Conservation (phyloP, 2,888 invertebrate genomes). For the Allophyes oxyacanthae region DNA sequence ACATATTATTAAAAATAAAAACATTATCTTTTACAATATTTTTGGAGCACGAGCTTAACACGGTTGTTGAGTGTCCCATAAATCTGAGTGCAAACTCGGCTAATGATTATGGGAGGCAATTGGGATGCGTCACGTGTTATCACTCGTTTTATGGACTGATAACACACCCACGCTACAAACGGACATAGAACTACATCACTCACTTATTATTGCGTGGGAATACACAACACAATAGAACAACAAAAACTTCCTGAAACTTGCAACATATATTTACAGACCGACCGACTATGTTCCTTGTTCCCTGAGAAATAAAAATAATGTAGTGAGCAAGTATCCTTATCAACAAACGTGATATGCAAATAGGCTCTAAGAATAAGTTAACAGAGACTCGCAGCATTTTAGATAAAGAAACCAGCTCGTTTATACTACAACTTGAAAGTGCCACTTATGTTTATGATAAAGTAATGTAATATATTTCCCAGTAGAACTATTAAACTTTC, state of each 20-base stretch:
- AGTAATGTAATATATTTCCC: constrained; percentile 8
- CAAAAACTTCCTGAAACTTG: constrained; percentile 53
- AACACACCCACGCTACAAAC: constrained; percentile 37
- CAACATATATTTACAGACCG: constrained; percentile 38
- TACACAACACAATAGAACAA: constrained; percentile 48
- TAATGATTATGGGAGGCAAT: constrained; percentile 69
- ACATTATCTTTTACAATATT: constrained; percentile 10
- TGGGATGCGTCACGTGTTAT: constrained; percentile 61
- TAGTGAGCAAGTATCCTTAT: constrained; percentile 14
- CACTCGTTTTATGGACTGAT: constrained; percentile 62
- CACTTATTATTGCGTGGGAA: constrained; percentile 53
- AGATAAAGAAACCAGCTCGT: constrained; percentile 46
- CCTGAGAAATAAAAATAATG: constrained; percentile 62
- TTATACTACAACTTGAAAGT: constrained; percentile 20
- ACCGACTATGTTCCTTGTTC: constrained; percentile 60
- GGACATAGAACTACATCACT: constrained; percentile 29
- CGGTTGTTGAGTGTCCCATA: constrained; percentile 31
- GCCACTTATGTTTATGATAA: constrained; percentile 17
- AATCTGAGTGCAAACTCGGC: constrained; percentile 46
- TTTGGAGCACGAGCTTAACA: constrained; percentile 54
- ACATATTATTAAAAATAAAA: constrained; percentile 7
- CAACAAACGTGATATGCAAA: constrained; percentile 36
- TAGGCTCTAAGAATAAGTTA: constrained; percentile 36
- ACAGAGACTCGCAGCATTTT: constrained; percentile 24
- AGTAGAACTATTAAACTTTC: constrained; percentile 32